Evolutionary conservation across 2,888 invertebrate genomes (phyloP), one percentile per base, ranked within the genome.

Genomic region (Antitype chi): DNA sequence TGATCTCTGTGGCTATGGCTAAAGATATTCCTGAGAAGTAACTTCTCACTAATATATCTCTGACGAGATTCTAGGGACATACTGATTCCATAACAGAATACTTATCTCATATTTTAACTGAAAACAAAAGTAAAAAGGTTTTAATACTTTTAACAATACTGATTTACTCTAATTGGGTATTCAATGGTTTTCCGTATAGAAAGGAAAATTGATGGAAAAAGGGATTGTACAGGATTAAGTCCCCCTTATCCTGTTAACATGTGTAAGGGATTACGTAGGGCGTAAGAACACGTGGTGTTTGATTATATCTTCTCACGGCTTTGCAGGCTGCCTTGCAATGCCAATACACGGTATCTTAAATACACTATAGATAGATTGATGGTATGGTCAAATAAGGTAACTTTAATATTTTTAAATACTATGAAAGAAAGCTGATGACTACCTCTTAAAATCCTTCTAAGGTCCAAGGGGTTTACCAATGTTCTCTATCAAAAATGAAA

Each of bases 181-280:
- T 25, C 23, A 25, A 25, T 11, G 23, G 20, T 43, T 71, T 52
- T 32, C 17, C 8, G 57, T 64, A 43, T n/a, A 23, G n/a, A n/a
- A 69, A 73, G 49, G 55, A 47, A 70, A 68, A 63, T 60, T 32
- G 53, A 64, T 68, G 32, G 32, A 52, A 43, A 55, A 52, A 20
- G 17, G 55, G 59, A 64, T 74, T 76, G 6, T 43, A n/a, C 23
- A 13, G 53, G 53, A 71, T 71, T 74, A 79, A 69, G 11, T 57
- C 25, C 55, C 52, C 47, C 28, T 55, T 73, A 25, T 47, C 43
- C 17, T 53, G 25, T 64, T 13, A 52, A 59, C 74, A 78, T 67
- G 78, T 72, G 82, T 75, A 28, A 55, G 66, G 82, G 82, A 82
- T 85, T 84, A 82, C 2, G 32, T 6, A 55, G 38, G 63, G 38